Evolutionary conservation across 2,797 vertebrate species (phyloP).

Genomic region (Amblyopsis hoosieri): DNA sequence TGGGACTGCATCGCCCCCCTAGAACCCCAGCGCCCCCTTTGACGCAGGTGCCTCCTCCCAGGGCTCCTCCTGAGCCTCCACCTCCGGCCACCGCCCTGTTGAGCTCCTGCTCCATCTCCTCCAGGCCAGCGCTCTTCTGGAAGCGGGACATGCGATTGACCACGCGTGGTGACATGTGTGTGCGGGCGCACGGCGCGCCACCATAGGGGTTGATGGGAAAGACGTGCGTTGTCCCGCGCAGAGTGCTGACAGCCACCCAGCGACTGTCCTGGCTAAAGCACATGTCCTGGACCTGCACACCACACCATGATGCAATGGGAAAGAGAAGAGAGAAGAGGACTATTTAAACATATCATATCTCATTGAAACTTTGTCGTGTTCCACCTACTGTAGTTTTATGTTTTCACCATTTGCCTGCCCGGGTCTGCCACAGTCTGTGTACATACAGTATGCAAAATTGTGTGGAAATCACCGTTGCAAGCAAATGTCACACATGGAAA

Average conservation of each 20-base stretch:
- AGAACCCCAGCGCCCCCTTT: slow-evolving; percentile 64
- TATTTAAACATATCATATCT: no score
- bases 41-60: slow-evolving; percentile 54
- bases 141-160: slow-evolving; percentile 98
- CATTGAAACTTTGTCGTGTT: no score
- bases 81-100: slow-evolving; percentile 80
- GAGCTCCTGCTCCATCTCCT: slow-evolving; percentile 97
- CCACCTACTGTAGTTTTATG: no score
- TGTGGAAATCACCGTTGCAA: no score
- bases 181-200: slow-evolving; percentile 92
- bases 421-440: no score
- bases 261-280: slow-evolving; percentile 97
- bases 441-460: no score
- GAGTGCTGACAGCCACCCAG: slow-evolving; percentile 96
- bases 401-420: no score
- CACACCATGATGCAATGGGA: not conserved
- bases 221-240: slow-evolving; percentile 94
- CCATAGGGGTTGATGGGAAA: slow-evolving; percentile 97
- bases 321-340: not conserved
- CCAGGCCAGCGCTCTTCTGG: slow-evolving; percentile 96
- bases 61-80: slow-evolving; percentile 52
- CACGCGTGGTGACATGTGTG: slow-evolving; percentile 94
- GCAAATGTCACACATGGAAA: no score
- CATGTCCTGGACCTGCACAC: slow-evolving; percentile 93
- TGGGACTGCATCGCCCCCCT: slow-evolving; percentile 91